These are phyloP conservation scores for Todiramphus chloris DNA, from an alignment of 2,113 vertebrate species.

Conservation along the genomic window DNA sequence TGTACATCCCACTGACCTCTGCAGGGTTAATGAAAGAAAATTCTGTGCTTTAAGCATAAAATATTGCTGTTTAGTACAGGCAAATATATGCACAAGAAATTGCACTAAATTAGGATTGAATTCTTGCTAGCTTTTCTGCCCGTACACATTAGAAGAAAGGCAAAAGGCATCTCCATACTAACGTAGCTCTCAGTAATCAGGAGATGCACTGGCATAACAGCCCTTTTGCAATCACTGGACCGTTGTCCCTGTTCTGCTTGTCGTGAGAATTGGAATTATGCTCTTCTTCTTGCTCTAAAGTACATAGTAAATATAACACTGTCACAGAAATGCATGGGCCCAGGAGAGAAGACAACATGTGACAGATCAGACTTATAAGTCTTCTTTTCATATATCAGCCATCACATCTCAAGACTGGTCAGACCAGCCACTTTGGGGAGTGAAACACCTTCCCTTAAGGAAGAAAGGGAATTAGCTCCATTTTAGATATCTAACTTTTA, in stretches of 20 bases:
- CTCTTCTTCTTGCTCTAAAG: neutral
- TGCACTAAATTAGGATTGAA: neutral
- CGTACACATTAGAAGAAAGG: neutral
- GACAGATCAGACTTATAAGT: neutral
- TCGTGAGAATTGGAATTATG: neutral
- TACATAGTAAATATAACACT: neutral
- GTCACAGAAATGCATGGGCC: neutral
- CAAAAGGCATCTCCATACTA: neutral
- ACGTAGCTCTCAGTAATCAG: neutral
- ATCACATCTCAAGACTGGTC: neutral
- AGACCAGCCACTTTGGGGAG: neutral
- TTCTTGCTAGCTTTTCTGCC: neutral
- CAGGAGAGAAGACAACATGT: neutral
- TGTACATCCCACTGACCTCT: neutral
- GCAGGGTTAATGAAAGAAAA: conserved; percentile 1
- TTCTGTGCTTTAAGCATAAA: neutral
- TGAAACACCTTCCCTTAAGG: neutral
- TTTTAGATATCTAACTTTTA: neutral
- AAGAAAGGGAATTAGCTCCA: neutral
- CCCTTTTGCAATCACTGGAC: neutral
- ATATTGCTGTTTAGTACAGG: neutral
- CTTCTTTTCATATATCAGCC: neutral
- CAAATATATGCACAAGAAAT: conserved; percentile 21
- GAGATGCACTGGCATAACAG: neutral
- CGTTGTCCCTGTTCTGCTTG: accelerated